These are phyloP conservation scores for Periophthalmus magnuspinnatus DNA, from an alignment of 2,797 vertebrate genomes.

Conservation along the genomic window DNA sequence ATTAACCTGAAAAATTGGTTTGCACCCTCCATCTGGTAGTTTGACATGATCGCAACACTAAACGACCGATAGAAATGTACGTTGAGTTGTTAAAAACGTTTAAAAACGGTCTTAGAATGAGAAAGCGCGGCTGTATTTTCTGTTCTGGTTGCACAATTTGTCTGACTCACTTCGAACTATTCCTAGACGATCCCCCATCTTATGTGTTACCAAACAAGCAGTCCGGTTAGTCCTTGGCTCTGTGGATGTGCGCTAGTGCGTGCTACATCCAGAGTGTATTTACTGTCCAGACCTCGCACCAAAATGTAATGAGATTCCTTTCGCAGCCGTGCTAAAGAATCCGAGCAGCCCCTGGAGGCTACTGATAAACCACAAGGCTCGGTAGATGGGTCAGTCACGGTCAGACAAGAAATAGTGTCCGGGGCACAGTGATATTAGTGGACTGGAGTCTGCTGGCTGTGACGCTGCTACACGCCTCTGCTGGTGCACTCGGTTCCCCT, in stretches of 20 bases:
- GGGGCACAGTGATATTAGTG: conserved; percentile 25
- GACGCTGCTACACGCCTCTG: conserved; percentile 37
- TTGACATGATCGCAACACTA: too few species aligned
- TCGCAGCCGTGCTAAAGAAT: conserved; percentile 8
- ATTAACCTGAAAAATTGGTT: too few species aligned
- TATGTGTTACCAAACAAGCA: conserved; percentile 7
- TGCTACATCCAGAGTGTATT: conserved; percentile 7
- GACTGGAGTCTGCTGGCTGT: conserved; percentile 28
- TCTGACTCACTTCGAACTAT: neutral
- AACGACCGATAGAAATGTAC: neutral
- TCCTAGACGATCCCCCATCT: neutral
- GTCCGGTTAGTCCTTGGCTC: neutral
- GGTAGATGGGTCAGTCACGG: conserved; percentile 17
- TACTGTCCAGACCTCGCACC: conserved; percentile 7
- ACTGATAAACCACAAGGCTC: conserved; percentile 25
- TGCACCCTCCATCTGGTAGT: too few species aligned
- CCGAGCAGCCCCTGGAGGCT: conserved; percentile 6
- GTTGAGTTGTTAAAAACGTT: neutral
- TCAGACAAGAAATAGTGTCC: conserved; percentile 18
- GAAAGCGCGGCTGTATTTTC: neutral
- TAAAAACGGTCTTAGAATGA: neutral
- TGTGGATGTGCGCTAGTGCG: conserved; percentile 4
- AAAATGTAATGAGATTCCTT: conserved; percentile 3
- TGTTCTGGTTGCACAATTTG: neutral
- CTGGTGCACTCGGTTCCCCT: conserved; percentile 53